Evolutionary conservation across 2,113 vertebrate species (phyloP).

Genomic region (Burhinus bistriatus): DNA sequence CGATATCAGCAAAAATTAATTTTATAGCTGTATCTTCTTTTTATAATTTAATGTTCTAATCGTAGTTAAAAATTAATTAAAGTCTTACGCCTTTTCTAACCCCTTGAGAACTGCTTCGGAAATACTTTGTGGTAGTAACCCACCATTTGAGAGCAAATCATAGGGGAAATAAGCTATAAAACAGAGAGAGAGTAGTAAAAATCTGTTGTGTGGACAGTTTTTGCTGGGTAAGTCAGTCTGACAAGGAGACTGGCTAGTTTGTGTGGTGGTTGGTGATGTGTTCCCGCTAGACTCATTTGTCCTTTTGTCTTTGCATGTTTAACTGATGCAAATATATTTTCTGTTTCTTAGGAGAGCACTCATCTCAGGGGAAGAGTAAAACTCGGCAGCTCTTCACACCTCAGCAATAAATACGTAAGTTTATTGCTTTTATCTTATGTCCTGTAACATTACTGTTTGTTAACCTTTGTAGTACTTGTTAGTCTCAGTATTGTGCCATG

Average conservation of each 20-base stretch:
- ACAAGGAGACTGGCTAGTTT: neutral
- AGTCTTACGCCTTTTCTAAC: neutral
- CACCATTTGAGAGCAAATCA: neutral
- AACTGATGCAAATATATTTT: slow-evolving; percentile 23
- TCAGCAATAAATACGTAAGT: slow-evolving; percentile 69
- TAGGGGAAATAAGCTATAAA: neutral
- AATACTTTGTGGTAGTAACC: neutral
- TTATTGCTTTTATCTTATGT: neutral
- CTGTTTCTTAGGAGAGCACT: slow-evolving; percentile 66
- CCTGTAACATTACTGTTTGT: neutral
- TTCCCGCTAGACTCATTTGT: neutral
- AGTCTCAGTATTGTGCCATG: neutral
- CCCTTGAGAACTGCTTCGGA: neutral
- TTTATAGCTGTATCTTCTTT: neutral
- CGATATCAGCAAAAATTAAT: neutral
- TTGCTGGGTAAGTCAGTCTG: neutral
- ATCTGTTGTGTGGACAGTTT: neutral
- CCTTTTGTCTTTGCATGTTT: neutral
- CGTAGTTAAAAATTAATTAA: neutral
- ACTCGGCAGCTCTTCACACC: slow-evolving; percentile 56
- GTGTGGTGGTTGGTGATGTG: neutral
- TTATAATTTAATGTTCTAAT: neutral
- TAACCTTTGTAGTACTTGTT: neutral
- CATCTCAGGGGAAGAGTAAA: slow-evolving; percentile 71
- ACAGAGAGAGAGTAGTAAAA: neutral